A percentile compares a stretch with the other conserved stretches of the same genome.
phyloP scores from a whole-genome alignment of 1,140 invertebrate genomes.

The Scaptodrosophila lebanonensis region DNA sequence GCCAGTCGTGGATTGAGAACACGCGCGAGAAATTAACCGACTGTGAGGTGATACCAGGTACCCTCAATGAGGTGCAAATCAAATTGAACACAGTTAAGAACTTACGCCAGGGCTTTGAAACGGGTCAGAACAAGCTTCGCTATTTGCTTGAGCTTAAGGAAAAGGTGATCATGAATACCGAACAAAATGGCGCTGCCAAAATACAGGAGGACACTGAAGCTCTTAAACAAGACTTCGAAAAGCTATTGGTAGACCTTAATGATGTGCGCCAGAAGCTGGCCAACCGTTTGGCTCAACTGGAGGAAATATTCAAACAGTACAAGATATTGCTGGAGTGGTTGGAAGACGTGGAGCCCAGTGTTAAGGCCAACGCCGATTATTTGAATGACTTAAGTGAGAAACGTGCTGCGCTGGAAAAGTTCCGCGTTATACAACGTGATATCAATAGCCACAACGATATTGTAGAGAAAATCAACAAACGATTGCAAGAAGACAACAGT shows the following conservation, averaged over 20 bases:
- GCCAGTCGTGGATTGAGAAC: conserved; percentile 92
- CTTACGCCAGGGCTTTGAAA: conserved; percentile 90
- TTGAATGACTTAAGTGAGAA: conserved; percentile 93
- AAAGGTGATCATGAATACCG: conserved; percentile 93
- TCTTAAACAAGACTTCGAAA: conserved; percentile 92
- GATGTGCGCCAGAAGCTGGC: conserved; percentile 86
- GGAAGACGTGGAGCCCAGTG: conserved; percentile 90
- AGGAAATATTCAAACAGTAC: conserved; percentile 89
- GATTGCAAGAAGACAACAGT: conserved; percentile 82
- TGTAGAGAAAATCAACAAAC: conserved; percentile 84
- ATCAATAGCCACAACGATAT: conserved; percentile 86
- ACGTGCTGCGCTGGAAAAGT: conserved; percentile 90
- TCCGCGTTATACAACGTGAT: conserved; percentile 86
- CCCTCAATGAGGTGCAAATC: conserved; percentile 87
- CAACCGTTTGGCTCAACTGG: conserved; percentile 84
- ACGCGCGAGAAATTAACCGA: conserved; percentile 89
- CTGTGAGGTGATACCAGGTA: conserved; percentile 86
- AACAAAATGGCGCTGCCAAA: conserved; percentile 88
- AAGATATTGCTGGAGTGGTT: conserved; percentile 89
- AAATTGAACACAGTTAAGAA: conserved; percentile 90
- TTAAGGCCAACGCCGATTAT: conserved; percentile 83
- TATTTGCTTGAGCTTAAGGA: conserved; percentile 95
- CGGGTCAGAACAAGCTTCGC: conserved; percentile 92
- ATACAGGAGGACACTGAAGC: conserved; percentile 94
- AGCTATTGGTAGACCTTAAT: conserved; percentile 87